Conservation (phyloP, 2,888 invertebrate species). For the Omphaloscelis lunosa region DNA sequence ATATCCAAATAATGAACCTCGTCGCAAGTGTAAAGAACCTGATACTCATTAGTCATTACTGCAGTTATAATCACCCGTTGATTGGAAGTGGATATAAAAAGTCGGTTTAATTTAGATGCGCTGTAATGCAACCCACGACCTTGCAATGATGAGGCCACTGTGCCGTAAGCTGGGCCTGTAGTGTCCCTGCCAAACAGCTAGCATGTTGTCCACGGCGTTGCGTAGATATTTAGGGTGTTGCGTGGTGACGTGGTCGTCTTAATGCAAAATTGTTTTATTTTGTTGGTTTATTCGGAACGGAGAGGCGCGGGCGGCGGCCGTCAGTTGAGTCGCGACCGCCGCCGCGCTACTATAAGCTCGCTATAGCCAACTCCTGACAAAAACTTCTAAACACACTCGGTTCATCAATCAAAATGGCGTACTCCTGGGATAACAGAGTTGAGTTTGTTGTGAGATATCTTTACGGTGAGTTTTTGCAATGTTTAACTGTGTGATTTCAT, state of each 20-base stretch:
- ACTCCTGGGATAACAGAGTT: constrained; percentile 96
- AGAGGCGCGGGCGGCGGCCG: constrained; percentile 79
- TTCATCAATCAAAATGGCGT: constrained; percentile 91
- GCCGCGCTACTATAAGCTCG: constrained; percentile 69
- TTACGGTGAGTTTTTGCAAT: constrained; percentile 92
- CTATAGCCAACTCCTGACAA: constrained; percentile 32
- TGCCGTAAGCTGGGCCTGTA: constrained; percentile 35
- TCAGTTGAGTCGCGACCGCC: constrained; percentile 77
- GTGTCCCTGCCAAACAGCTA: constrained; percentile 58
- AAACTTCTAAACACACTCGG: constrained; percentile 41
- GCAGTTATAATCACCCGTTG: constrained; percentile 48
- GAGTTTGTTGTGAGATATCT: constrained; percentile 95
- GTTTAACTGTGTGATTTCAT: constrained; percentile 20
- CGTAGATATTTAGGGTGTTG: constrained; percentile 66
- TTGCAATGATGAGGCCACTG: constrained; percentile 53
- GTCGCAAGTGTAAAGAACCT: constrained; percentile 3
- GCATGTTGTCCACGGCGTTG: constrained; percentile 48
- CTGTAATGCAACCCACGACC: constrained; percentile 61
- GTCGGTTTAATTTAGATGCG: constrained; percentile 60
- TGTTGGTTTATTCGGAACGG: constrained; percentile 71
- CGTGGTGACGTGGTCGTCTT: constrained; percentile 66
- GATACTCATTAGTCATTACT: constrained; percentile 49
- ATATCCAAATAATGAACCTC: background rate
- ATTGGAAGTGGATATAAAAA: constrained; percentile 46
- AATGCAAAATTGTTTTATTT: constrained; percentile 68